Base-by-base conservation (phyloP, 2,888 invertebrate genomes). In the Timema cristinae region DNA sequence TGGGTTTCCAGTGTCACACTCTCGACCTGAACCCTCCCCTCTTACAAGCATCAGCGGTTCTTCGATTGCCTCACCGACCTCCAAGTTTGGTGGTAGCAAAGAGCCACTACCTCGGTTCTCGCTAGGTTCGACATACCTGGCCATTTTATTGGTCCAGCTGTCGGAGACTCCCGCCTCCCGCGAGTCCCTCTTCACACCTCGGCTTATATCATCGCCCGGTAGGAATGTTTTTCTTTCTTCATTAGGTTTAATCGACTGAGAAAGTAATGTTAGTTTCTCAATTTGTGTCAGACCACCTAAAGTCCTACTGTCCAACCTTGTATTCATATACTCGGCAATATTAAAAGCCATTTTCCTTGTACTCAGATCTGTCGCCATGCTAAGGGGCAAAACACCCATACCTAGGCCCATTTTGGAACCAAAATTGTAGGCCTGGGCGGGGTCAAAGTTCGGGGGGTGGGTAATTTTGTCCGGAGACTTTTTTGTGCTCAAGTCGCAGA, bases 1-100 rank as follows among this genome's bases (percentile, higher is more conserved):
- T 6, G 84, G 87, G 82, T 93, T 93, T 1, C 93, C 93, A 6
- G 91, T 91, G 73, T 90, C 84, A 79, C 91, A 92, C 50, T 91
- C 90, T 32, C 81, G 83, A 6, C 94, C 94, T 77, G 82, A 86
- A 59, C 94, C 94, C 78, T 88, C 88, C 0, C 92, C 93, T 77
- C 84, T 86, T 79, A 93, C 85, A 80, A 86, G 88, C 83, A 91
- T 84, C 0, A 90, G 83, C 0, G 89, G 86, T 82, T 94, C 94
- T 78, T 89, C 89, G 71, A 94, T 90, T 76, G 86, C 87, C 78
- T 92, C 92, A 49, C 91, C 88, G 68, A 91, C 79, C 32, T 63
- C 47, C 63, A 63, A 32, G 10, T 32, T 9, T 6, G 63, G 48
- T 11, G 63, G 63, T 48, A 48, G 63, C 11, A 63, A 32, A 13